Base-by-base conservation (phyloP, 2,113 vertebrate genomes). In the Panurus biarmicus region DNA sequence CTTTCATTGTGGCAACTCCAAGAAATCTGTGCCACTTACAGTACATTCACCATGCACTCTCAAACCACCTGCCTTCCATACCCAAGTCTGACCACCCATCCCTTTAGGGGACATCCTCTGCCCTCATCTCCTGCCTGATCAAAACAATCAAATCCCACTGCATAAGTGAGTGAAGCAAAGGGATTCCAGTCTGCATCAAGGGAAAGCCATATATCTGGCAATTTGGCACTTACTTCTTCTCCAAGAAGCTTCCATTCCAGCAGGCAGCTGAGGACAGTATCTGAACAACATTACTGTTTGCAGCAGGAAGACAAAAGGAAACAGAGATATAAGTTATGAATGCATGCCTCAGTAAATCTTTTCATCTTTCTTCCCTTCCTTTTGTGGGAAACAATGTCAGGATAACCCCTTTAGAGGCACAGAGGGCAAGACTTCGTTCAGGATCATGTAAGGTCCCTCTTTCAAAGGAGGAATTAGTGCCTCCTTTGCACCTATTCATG, bases 181-280 rank as follows among this genome's bases (percentile, higher is more conserved):
- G 38, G 45, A 90, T 60, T 76, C 29, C 50, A 78, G 45, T 22
- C 48, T 84, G 40, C 36, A 82, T 36, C 51, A 88, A 77, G 25
- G 51, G 22, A 89, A 81, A 61, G 18, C 3, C 25, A 48, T 28
- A n/a, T 38, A 83, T 85, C 31, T 50, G 33, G 38, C 79, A 80
- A 19, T 85, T n/a, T 87, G 56, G 33, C 62, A 96, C 98, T 98
- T 98, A 99, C 99, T 98, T 99, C 97, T 99, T 98, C 97, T 99
- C 99, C 97, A 99, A 97, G 97, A 99, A 99, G 96, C 99, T 99
- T 97, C 98, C 99, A 82, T 99, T 99, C 99, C 99, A 99, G 97
- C 99, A 99, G 60, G 99, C 99, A 74, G 99, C 98, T 5, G 99
- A 99, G 58, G 99, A 99, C 57, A 99, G 93, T 65, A 99, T 98